phyloP scores from a whole-genome alignment of 30 jellyfish, hydroid and myxozoan species.

The Aurelia sp. region DNA sequence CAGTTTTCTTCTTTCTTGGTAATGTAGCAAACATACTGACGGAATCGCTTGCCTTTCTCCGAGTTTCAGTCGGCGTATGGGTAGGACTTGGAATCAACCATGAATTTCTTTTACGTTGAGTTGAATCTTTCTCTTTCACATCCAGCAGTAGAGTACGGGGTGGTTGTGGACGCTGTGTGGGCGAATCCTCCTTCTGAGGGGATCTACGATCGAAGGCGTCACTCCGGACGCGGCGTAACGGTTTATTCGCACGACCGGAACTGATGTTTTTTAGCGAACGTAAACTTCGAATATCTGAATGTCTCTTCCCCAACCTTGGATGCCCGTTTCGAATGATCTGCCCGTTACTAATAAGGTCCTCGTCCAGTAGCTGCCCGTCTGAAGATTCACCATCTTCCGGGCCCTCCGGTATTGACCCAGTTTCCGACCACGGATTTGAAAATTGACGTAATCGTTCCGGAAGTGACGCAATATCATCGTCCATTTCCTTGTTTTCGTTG shows the following conservation, averaged over 20 bases:
- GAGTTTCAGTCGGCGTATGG: constrained; percentile 9
- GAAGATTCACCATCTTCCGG: not conserved
- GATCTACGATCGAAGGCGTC: constrained; percentile 40
- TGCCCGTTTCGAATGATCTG: constrained; percentile 37
- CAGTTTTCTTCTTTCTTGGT: constrained; percentile 57
- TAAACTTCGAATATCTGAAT: constrained; percentile 42
- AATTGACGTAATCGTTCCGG: constrained; percentile 25
- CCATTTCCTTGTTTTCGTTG: constrained; percentile 18
- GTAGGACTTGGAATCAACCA: constrained; percentile 66
- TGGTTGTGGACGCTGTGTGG: not conserved
- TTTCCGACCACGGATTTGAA: constrained; percentile 10
- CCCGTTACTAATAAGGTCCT: not conserved
- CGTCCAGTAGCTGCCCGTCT: not conserved
- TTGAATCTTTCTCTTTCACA: constrained; percentile 20
- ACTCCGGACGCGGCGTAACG: constrained; percentile 64
- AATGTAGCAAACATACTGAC: constrained; percentile 51
- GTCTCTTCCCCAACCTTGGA: not conserved
- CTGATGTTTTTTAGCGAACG: constrained; percentile 37
- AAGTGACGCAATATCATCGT: constrained; percentile 35
- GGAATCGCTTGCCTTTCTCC: constrained; percentile 16
- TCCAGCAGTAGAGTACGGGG: not conserved
- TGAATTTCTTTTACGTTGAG: constrained; percentile 13
- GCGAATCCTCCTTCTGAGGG: constrained; percentile 1
- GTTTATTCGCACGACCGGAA: constrained; percentile 34
- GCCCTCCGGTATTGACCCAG: constrained; percentile 5